Conservation (phyloP, 2,888 invertebrate species). For the Apocheima hispidaria region DNA sequence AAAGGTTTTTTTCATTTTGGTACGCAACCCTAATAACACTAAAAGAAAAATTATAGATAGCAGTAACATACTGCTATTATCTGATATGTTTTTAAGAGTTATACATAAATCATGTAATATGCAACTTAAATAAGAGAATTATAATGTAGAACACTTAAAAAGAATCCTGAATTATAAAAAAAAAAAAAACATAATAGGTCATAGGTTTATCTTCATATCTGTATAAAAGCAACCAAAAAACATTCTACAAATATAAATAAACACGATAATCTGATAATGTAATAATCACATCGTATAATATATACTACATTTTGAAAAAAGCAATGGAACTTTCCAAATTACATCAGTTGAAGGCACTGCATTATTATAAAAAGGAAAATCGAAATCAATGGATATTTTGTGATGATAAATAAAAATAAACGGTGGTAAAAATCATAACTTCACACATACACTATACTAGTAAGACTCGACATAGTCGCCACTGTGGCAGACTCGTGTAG, state of each 20-base stretch:
- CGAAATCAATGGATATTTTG: conserved; percentile 47
- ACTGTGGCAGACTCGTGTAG: no score
- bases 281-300: neutral
- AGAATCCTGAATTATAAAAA: neutral
- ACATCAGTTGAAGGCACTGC: conserved; percentile 79
- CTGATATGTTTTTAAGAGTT: conserved; percentile 33
- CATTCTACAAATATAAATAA: neutral
- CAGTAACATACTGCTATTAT: conserved; percentile 5
- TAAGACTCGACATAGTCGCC: conserved; percentile 13
- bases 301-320: conserved; percentile 36
- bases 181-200: neutral
- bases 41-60: neutral
- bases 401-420: conserved; percentile 51
- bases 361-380: conserved; percentile 58
- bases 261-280: conserved; percentile 13
- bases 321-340: conserved; percentile 55
- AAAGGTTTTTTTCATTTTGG: neutral
- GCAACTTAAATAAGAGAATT: neutral
- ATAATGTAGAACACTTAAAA: neutral
- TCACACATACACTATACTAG: conserved; percentile 8
- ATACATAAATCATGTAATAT: neutral
- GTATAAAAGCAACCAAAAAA: neutral
- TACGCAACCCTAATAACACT: neutral
- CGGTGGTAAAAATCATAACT: conserved; percentile 32
- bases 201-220: neutral